These are phyloP conservation scores for Synanthedon myopaeformis DNA, from an alignment of 2,888 invertebrate species.

Conservation along the genomic window DNA sequence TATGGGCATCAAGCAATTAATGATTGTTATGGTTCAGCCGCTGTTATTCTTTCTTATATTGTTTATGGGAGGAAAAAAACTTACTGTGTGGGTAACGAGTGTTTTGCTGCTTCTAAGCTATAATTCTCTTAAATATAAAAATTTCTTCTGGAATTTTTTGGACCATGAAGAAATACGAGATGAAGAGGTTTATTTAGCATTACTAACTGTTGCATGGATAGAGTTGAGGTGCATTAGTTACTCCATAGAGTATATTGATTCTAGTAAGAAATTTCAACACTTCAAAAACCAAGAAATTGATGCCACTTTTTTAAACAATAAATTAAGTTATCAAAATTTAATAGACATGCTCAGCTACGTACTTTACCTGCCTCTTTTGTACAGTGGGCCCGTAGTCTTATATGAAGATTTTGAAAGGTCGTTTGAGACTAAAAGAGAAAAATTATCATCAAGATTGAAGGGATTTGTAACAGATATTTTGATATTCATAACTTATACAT, in stretches of 20 bases:
- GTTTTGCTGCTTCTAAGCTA: conserved; percentile 55
- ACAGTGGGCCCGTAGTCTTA: conserved; percentile 85
- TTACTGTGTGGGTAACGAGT: conserved; percentile 68
- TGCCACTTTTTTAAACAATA: neutral
- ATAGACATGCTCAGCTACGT: conserved; percentile 77
- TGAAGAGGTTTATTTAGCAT: conserved; percentile 66
- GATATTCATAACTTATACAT: conserved; percentile 76
- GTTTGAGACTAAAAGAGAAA: conserved; percentile 28
- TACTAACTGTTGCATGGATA: conserved; percentile 76
- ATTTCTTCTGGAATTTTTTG: conserved; percentile 56
- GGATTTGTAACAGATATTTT: conserved; percentile 54
- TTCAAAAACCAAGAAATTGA: neutral
- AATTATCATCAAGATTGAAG: conserved; percentile 33
- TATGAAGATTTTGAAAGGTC: conserved; percentile 76
- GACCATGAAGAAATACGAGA: conserved; percentile 50
- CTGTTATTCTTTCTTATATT: conserved; percentile 56
- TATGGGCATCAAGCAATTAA: conserved; percentile 59
- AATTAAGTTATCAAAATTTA: conserved; percentile 13
- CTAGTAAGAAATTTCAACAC: conserved; percentile 12
- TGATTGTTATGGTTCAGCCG: conserved; percentile 69
- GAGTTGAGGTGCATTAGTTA: conserved; percentile 83
- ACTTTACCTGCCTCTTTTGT: conserved; percentile 85
- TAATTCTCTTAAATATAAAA: conserved; percentile 57
- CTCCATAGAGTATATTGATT: conserved; percentile 70
- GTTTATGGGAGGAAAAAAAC: conserved; percentile 53